Evolutionary conservation across 2,113 vertebrate species (phyloP), one percentile per base, ranked within the genome.

Genomic region (Pelmatolapia mariae): DNA sequence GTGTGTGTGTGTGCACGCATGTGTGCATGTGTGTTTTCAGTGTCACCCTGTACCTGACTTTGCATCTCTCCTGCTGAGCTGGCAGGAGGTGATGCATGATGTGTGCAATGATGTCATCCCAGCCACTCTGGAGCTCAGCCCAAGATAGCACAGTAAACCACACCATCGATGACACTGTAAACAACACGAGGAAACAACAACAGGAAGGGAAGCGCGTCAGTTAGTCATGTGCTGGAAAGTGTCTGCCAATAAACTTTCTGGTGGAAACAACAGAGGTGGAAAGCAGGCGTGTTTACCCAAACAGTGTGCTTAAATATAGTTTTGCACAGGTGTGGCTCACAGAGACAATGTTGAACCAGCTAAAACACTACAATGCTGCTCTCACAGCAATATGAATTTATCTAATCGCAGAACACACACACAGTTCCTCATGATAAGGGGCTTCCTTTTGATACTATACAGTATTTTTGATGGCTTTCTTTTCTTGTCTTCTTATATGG

Each of bases 21-120:
- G 19, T n/a, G 38, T 73, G 82, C 78, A 36, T 82, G 87, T 59
- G 86, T 93, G 52, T 80, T 68, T 22, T 80, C 5, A 47, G 76
- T 59, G 66, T 86, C 50, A 40, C 63, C n/a, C 43, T 84, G 86
- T 89, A 93, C 89, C 90, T 87, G 76, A 92, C 81, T 86, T 83
- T 81, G 81, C 31, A 16, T 84, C 87, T 40, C 81, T 7, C 84
- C 87, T 22, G 6, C 84, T 38, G 89, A 85, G 88, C 84, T 82
- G 79, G 68, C 80, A 81, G 71, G 82, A 83, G 78, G 78, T 53
- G 91, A 88, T 86, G 87, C 66, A 68, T 18, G 68, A 94, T 87
- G 89, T 59, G 81, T 83, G 86, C 24, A 15, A 68, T 93, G 92
- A 94, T 86, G 95, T 91, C 89, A 93, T 88, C 76, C 50, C n/a